Conservation (phyloP, 1,140 invertebrate species). For the Hormaphis cornu region DNA sequence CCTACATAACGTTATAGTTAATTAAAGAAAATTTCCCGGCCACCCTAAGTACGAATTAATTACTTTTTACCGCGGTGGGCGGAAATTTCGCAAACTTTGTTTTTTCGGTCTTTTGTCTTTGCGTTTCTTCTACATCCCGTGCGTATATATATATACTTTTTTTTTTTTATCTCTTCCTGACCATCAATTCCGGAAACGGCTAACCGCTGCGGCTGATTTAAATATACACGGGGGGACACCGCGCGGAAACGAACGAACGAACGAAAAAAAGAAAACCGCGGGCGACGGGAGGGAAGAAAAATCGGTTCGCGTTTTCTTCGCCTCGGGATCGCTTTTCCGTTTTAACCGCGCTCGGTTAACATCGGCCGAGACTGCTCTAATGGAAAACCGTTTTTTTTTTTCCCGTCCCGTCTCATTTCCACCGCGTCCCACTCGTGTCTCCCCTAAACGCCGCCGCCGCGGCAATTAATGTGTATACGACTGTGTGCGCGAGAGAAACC, state of each 20-base stretch:
- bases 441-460: background rate
- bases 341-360: background rate
- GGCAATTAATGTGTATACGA: background rate
- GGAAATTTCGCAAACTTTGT: constrained; percentile 31
- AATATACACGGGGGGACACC: constrained; percentile 27
- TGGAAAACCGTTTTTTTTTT: constrained; percentile 11
- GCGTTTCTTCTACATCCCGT: background rate
- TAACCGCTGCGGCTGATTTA: constrained; percentile 28
- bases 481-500: background rate
- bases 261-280: background rate
- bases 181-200: constrained; percentile 32
- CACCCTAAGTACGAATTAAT: constrained; percentile 32
- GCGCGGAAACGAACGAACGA: background rate
- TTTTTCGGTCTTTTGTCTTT: constrained; percentile 23
- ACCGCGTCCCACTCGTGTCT: too few species aligned
- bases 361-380: background rate
- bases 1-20: constrained; percentile 31
- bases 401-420: background rate
- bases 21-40: constrained; percentile 30
- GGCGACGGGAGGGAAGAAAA: constrained; percentile 9
- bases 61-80: constrained; percentile 32
- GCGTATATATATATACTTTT: background rate
- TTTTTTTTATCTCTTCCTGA: constrained; percentile 23
- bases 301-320: constrained; percentile 9
- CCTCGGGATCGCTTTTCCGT: constrained; percentile 15